phyloP scores from a whole-genome alignment of 2,797 vertebrate species.

The Intellagama lesueurii region DNA sequence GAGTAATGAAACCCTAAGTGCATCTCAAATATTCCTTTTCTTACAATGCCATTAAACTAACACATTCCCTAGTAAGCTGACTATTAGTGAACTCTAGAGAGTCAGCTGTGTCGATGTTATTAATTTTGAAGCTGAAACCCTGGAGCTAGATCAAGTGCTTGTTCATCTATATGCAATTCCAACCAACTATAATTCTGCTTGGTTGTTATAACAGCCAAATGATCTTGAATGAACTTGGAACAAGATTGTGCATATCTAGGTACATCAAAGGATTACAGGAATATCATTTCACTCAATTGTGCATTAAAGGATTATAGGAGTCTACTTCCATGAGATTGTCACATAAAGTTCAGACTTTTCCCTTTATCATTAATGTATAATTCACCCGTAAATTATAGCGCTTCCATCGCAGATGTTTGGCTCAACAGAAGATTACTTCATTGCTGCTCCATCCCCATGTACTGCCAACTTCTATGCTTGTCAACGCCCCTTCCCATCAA shows the following conservation, averaged over 20 bases:
- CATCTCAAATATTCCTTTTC: neutral
- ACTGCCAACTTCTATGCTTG: neutral
- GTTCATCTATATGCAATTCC: constrained; percentile 4
- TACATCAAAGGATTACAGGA: neutral
- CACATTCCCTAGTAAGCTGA: neutral
- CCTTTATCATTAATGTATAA: neutral
- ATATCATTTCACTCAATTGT: neutral
- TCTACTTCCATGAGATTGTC: neutral
- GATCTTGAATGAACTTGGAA: neutral
- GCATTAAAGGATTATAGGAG: neutral
- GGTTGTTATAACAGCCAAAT: constrained; percentile 4
- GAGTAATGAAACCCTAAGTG: neutral
- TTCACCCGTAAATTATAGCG: neutral
- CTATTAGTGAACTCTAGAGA: neutral
- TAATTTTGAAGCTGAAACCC: constrained; percentile 19
- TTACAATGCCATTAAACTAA: neutral
- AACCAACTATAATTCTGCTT: constrained; percentile 1
- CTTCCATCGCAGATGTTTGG: constrained; percentile 10
- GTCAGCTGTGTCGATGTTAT: constrained; percentile 2
- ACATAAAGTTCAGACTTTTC: neutral
- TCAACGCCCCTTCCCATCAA: constrained; percentile 9
- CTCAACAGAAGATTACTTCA: constrained; percentile 13
- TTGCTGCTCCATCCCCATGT: neutral
- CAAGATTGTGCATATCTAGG: neutral
- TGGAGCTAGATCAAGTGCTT: constrained; percentile 20